phyloP scores from a whole-genome alignment of 2,113 vertebrate species.

The Nesoenas mayeri region DNA sequence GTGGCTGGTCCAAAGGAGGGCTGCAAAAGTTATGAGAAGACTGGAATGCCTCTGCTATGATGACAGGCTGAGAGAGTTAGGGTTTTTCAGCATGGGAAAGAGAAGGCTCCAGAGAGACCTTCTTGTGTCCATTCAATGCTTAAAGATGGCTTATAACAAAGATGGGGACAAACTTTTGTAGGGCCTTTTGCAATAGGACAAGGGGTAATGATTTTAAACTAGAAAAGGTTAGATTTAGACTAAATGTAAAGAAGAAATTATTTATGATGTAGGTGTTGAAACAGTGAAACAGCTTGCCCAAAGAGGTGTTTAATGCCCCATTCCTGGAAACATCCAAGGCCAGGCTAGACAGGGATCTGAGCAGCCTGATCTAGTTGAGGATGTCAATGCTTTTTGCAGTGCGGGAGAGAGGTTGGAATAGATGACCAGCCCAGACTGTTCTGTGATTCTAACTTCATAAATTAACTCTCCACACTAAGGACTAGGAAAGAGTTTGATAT shows the following conservation, averaged over 20 bases:
- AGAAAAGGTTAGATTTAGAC: background rate
- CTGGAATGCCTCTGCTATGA: too few species aligned
- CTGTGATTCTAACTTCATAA: background rate
- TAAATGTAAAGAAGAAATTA: too few species aligned
- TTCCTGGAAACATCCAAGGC: too few species aligned
- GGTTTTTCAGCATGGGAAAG: background rate
- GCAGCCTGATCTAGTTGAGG: background rate
- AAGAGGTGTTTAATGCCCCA: too few species aligned
- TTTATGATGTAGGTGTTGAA: too few species aligned
- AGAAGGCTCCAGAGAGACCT: fast-evolving
- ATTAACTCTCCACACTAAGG: background rate
- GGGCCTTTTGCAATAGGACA: fast-evolving
- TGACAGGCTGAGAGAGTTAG: too few species aligned
- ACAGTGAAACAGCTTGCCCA: too few species aligned
- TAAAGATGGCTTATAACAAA: background rate
- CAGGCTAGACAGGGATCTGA: fast-evolving
- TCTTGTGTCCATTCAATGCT: fast-evolving
- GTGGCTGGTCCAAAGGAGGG: too few species aligned
- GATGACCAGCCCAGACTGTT: background rate
- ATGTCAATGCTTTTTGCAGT: background rate
- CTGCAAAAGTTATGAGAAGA: too few species aligned
- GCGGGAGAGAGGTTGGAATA: fast-evolving
- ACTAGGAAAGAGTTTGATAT: background rate
- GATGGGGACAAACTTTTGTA: background rate
- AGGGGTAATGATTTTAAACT: background rate